These are phyloP conservation scores for Oreochromis niloticus DNA, from an alignment of 2,113 vertebrate genomes.

Conservation along the genomic window DNA sequence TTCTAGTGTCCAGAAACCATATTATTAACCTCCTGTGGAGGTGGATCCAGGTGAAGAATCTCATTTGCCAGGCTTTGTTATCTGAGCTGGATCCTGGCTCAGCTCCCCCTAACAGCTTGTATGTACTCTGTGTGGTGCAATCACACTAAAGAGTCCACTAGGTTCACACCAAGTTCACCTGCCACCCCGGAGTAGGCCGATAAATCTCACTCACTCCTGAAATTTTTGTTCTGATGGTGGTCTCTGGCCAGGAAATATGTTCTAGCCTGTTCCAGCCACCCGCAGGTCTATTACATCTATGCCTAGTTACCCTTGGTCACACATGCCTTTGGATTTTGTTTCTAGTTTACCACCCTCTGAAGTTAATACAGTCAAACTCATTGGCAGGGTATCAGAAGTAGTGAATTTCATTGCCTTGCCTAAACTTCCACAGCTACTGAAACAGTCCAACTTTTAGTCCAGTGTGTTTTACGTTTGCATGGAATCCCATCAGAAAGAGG, in stretches of 20 bases:
- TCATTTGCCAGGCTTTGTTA: background rate
- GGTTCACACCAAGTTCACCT: background rate
- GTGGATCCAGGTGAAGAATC: background rate
- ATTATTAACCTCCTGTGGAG: background rate
- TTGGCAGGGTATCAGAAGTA: background rate
- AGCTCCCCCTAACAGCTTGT: background rate
- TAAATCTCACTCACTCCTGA: background rate
- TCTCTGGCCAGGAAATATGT: background rate
- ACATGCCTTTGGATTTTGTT: background rate
- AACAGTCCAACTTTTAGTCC: background rate
- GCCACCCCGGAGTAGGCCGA: background rate
- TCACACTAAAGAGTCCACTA: background rate
- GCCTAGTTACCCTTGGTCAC: background rate
- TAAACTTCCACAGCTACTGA: background rate
- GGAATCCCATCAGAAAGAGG: background rate
- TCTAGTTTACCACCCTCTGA: background rate
- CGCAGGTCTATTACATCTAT: background rate
- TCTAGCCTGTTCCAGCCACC: background rate
- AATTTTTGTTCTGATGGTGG: background rate
- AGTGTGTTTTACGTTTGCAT: background rate
- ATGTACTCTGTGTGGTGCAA: background rate
- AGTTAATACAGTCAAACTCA: background rate
- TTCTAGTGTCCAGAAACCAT: background rate
- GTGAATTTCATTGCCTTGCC: background rate
- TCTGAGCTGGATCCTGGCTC: background rate